Percentiles rank a stretch among this genome's conserved stretches.
Evolutionary conservation across 2,888 invertebrate genomes (phyloP).

Genomic region (Euclidia mi): DNA sequence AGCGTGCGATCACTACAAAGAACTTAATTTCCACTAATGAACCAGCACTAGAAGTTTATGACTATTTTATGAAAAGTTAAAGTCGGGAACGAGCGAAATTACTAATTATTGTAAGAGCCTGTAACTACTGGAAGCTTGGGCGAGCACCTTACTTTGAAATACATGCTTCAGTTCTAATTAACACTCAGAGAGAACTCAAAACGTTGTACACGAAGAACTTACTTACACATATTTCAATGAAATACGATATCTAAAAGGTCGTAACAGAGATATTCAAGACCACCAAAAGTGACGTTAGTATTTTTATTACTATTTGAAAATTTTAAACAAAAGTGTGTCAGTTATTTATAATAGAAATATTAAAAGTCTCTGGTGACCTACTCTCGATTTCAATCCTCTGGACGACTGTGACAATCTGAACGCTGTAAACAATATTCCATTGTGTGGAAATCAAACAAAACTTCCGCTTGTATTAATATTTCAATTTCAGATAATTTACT

Average conservation of each 20-base stretch:
- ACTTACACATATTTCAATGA: no score
- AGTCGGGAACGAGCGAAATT: not conserved
- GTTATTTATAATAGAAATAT: conserved; percentile 9
- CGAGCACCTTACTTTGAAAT: not conserved
- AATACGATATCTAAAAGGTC: no score
- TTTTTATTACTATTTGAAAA: no score
- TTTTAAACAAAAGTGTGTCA: not conserved
- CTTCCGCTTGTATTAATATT: not conserved
- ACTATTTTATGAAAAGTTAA: not conserved
- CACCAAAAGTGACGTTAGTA: no score
- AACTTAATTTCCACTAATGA: conserved; percentile 4
- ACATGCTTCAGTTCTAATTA: not conserved
- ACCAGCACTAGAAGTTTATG: not conserved
- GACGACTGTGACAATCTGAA: conserved; percentile 2
- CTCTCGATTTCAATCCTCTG: conserved; percentile 8
- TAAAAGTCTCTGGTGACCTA: conserved; percentile 8
- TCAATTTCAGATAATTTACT: not conserved
- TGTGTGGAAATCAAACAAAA: conserved; percentile 6
- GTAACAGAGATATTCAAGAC: no score
- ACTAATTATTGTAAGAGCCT: conserved; percentile 6
- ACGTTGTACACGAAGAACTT: no score
- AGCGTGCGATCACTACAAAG: conserved; percentile 2
- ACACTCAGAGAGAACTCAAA: not conserved
- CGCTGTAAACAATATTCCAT: not conserved
- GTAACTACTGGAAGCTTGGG: not conserved